Evolutionary conservation across 2,113 vertebrate genomes (phyloP), one percentile per base, ranked within the genome.

Genomic region (Barbus barbus): DNA sequence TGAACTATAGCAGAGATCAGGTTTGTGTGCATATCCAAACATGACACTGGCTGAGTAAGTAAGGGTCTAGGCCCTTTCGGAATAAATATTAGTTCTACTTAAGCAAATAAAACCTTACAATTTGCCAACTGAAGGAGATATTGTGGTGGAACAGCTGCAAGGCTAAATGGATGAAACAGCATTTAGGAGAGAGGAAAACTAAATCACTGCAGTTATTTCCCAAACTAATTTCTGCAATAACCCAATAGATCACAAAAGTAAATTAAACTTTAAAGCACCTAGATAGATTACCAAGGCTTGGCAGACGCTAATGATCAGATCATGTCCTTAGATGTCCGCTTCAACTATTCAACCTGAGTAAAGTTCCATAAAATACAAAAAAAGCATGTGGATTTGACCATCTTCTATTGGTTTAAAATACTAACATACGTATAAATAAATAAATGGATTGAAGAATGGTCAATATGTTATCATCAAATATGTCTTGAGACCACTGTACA

Each of bases 1-100:
- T 51, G 65, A 81, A 83, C 53, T 81, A 48, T 83, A 77, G 85
- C 74, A 84, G n/a, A 88, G 92, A 93, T 92, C 92, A 94, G 92
- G 91, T 83, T 83, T 91, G 83, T 87, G 92, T 85, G 86, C 90
- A 74, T 78, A 86, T 86, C 73, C 53, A 91, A 89, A 90, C 90
- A 84, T 86, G 86, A 88, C 85, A 89, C 90, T 72, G 44, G 51
- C 65, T 44, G 84, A 84, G 78, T 80, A 65, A 73, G 83, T 71
- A 71, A 85, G 72, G 74, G 87, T 87, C 87, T 87, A 85, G 77
- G 83, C 69, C 58, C 83, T 81, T 78, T 71, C 53, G 56, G 69
- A 58, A 87, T 90, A 88, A 91, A 91, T 89, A 90, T 91, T 89
- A 88, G 88, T 85, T 91, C 82, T 87, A 73, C 82, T 86, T 85